Base-by-base conservation (phyloP, 2,797 vertebrate genomes). In the Sebastes taczanowskii region DNA sequence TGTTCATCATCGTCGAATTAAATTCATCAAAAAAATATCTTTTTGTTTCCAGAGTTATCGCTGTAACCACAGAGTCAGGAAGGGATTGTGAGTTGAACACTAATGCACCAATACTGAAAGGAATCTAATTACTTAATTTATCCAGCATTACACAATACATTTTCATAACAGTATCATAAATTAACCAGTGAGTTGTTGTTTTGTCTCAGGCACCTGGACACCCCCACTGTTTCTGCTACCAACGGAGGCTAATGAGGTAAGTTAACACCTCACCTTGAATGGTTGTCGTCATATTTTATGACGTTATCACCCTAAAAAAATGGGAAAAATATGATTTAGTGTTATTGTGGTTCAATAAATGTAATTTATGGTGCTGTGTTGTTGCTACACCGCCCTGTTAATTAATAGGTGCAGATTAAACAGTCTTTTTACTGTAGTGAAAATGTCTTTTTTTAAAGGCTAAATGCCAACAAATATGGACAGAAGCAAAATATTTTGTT, bases 141-240 rank as follows among this genome's bases (percentile, higher is more conserved):
- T 2, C 4, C 42, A 67, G 59, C 4, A 11, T 77, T 42, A 42
- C 38, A 42, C 25, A 64, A 23, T 52, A 14, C 8, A 32, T 35
- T 32, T 14, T 58, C 9, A 46, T 55, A 35, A 46, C 6, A 2
- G n/a, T n/a, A 11, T 60, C 2, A 60, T 60, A 34, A 64, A 71
- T 63, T 18, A 58, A 86, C 11, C 75, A 29, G 32, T 64, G 22
- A 35, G 14, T 60, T 71, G 4, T 27, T 80, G 56, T 90, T 69
- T 77, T 46, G 56, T 73, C 67, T 73, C 84, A 96, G 95, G 95
- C 74, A 91, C 90, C 56, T 94, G 94, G 93, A 94, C 89, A 22
- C 89, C 92, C 0, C 82, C 90, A 1, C 23, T 81, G 27, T 79
- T 92, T 73, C 32, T 88, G 52, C 83, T 90, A 34, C 88, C 94